Evolutionary conservation across 2,113 vertebrate genomes (phyloP).

Genomic region (Tyrannus savana): DNA sequence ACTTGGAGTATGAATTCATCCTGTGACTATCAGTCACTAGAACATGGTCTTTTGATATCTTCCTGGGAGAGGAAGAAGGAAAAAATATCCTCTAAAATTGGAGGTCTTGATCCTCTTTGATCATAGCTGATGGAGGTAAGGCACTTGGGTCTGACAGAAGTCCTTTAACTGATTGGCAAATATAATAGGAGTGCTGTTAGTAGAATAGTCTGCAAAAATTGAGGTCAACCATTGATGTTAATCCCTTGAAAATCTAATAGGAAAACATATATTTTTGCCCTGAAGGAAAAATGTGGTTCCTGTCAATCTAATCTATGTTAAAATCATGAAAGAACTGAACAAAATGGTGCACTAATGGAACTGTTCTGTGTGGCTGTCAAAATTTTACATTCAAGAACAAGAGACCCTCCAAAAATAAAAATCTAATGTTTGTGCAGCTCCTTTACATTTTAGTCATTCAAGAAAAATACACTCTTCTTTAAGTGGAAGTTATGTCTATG

Average conservation of each 20-base stretch:
- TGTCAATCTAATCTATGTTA: constrained; percentile 36
- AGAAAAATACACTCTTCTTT: neutral
- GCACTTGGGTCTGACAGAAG: constrained; percentile 13
- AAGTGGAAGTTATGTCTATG: neutral
- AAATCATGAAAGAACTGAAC: neutral
- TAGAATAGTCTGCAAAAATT: constrained; percentile 42
- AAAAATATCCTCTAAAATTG: neutral
- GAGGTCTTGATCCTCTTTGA: constrained; percentile 18
- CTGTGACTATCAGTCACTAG: neutral
- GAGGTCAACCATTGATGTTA: constrained; percentile 50
- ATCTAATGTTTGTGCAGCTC: neutral
- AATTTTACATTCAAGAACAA: neutral
- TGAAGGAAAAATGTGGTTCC: constrained; percentile 19
- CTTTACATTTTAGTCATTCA: neutral
- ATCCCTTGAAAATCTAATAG: constrained; percentile 33
- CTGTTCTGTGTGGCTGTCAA: neutral
- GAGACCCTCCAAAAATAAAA: neutral
- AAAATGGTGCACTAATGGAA: neutral
- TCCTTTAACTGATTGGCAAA: constrained; percentile 51
- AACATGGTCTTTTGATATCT: neutral
- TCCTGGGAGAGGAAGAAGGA: neutral
- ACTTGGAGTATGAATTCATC: neutral
- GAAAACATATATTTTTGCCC: constrained; percentile 17
- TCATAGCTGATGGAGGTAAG: constrained; percentile 50
- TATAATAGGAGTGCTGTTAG: constrained; percentile 33